phyloP scores from a whole-genome alignment of 2,797 vertebrate species.

The Squalus acanthias region DNA sequence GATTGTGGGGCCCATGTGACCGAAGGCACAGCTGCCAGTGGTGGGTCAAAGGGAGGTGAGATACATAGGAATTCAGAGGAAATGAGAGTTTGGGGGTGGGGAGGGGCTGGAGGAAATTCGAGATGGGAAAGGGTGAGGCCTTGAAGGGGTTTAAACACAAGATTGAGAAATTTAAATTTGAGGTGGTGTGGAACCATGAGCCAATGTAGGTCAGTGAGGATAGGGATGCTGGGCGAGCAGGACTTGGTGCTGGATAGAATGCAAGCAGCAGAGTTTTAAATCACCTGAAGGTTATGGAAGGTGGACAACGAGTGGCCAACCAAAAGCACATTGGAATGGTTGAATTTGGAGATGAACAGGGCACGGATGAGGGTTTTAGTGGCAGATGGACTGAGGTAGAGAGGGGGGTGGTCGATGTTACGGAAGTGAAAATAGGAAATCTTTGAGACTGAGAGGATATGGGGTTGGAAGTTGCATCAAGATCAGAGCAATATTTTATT shows the following conservation, averaged over 20 bases:
- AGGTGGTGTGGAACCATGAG: background rate
- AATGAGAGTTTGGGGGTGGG: background rate
- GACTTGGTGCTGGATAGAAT: background rate
- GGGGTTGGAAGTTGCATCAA: background rate
- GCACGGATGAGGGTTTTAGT: background rate
- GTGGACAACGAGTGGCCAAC: background rate
- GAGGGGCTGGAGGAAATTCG: background rate
- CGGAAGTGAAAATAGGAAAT: background rate
- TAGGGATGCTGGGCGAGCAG: background rate
- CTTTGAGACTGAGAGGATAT: background rate
- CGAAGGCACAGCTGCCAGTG: background rate
- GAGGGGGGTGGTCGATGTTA: background rate
- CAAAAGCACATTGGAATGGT: background rate
- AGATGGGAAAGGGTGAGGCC: background rate
- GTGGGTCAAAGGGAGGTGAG: background rate
- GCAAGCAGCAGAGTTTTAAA: background rate
- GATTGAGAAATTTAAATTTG: background rate
- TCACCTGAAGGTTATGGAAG: background rate
- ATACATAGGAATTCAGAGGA: background rate
- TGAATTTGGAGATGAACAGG: background rate
- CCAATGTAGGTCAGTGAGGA: background rate
- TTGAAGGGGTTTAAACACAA: background rate
- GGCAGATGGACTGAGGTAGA: background rate
- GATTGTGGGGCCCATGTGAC: too few species aligned
- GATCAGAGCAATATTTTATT: slow-evolving; percentile 8